Evolutionary conservation across 23 tunicate genomes (phyloP).

Genomic region (Aplidium turbinatum): DNA sequence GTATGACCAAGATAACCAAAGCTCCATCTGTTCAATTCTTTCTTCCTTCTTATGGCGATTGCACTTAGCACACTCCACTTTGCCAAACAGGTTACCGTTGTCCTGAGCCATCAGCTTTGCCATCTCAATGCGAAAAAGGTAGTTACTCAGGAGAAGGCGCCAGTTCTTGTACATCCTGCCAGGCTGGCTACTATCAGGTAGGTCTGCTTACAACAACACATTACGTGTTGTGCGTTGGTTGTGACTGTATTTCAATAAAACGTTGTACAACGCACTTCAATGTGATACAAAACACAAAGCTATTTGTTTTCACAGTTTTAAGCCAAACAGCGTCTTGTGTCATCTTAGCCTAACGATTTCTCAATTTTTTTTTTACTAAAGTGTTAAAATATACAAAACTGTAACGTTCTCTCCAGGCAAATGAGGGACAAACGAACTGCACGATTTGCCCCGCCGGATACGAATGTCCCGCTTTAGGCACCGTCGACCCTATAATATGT

Average conservation of each 20-base stretch:
- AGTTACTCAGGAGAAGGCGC: conserved; percentile 49
- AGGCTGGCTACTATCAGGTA: conserved; percentile 75
- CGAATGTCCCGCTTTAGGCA: conserved; percentile 31
- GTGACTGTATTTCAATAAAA: neutral
- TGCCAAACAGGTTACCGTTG: conserved; percentile 79
- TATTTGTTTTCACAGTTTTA: neutral
- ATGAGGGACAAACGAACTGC: conserved; percentile 41
- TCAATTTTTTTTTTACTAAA: neutral
- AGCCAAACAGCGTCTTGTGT: no score
- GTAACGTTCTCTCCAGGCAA: neutral
- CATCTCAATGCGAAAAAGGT: conserved; percentile 47
- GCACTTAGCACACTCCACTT: no score
- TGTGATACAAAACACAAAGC: neutral
- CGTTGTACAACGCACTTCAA: neutral
- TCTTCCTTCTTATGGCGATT: no score
- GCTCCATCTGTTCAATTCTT: no score
- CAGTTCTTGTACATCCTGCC: conserved; percentile 48
- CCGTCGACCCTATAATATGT: conserved; percentile 42
- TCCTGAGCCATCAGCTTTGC: conserved; percentile 28
- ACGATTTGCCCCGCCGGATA: conserved; percentile 40
- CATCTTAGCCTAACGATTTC: no score
- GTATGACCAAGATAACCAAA: no score
- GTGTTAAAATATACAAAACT: neutral
- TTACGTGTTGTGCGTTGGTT: neutral
- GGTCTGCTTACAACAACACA: neutral